Evolutionary conservation across 2,888 invertebrate species (phyloP), one percentile per base, ranked within the genome.

Genomic region (Drosophila imparisetae): DNA sequence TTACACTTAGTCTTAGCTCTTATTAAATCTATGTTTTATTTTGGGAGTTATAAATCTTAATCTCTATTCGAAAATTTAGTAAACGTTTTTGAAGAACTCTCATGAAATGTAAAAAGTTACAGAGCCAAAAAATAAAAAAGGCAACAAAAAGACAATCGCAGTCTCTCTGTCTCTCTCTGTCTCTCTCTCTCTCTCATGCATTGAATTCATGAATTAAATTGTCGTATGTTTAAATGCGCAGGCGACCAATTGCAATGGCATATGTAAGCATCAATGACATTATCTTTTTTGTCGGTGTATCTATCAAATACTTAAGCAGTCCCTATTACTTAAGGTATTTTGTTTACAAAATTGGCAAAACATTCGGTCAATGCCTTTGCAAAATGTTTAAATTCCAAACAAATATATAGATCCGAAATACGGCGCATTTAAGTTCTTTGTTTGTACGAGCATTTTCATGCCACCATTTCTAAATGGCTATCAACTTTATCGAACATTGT

Each of bases 331-430:
- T 15, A 42, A 57, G 30, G 57, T 21, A 57, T 57, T 57, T 57
- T 57, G 57, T 57, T 57, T 57, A 57, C 57, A 42, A 45, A 57
- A 15, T n/a, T 30, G 40, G 40, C 27, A 3, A 57, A 42, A 15
- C 57, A 57, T 57, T 57, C 57, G 57, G 57, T 57, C 57, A 57
- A 57, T 57, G 57, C 40, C 57, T 57, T 42, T 42, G 57, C 15
- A 30, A 40, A 42, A 30, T 55, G 57, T 30, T 29, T 15, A 57
- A 57, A 57, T 57, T 57, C 57, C 57, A 57, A 21, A 42, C 21
- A 57, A 42, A 38, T 13, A 55, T 40, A 57, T 36, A 38, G 13
- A 36, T 24, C 7, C 29, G 29, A 40, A 15, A 40, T 55, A 29
- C 55, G 55, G 55, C 55, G 57, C 57, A 57, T 57, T 57, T 42